Percentiles rank a stretch among this genome's conserved stretches.
Conservation (phyloP, 2,888 invertebrate genomes). For the Anagyrus pseudococci region DNA sequence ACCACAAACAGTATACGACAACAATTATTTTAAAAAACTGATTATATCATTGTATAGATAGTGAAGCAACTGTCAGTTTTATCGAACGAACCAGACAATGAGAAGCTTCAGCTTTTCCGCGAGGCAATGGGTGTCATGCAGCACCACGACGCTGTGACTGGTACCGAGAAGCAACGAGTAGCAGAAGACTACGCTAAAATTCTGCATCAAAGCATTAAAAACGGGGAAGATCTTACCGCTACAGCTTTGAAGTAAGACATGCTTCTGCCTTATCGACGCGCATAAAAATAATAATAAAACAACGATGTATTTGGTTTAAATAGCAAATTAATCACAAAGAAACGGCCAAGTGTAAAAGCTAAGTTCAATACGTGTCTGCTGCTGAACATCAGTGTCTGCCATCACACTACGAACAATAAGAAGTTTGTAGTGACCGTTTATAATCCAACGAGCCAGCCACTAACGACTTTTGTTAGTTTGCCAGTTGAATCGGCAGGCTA, state of each 20-base stretch:
- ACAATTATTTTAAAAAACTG: neutral
- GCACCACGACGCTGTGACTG: constrained; percentile 92
- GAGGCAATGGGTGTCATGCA: constrained; percentile 86
- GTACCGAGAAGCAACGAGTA: constrained; percentile 86
- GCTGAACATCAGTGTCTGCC: constrained; percentile 81
- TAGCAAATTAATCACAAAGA: constrained; percentile 42
- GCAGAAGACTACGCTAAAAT: constrained; percentile 86
- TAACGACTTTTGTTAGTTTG: constrained; percentile 69
- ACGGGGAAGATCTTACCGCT: constrained; percentile 66
- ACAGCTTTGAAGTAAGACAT: constrained; percentile 66
- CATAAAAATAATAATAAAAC: neutral
- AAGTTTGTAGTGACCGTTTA: constrained; percentile 79
- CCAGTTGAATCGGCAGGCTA: constrained; percentile 65
- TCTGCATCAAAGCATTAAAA: constrained; percentile 72
- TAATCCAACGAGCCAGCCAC: constrained; percentile 77
- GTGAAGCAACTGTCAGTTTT: constrained; percentile 78
- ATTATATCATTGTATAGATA: constrained; percentile 62
- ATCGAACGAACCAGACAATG: constrained; percentile 64
- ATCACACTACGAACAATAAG: constrained; percentile 67
- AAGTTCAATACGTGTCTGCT: constrained; percentile 67
- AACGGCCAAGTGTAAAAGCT: constrained; percentile 23
- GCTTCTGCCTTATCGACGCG: neutral
- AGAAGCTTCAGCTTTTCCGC: constrained; percentile 69
- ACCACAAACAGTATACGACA: neutral
- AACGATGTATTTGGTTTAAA: neutral